These are phyloP conservation scores for Oryzias dopingdopingensis DNA, from an alignment of 2,797 vertebrate species.

Conservation along the genomic window DNA sequence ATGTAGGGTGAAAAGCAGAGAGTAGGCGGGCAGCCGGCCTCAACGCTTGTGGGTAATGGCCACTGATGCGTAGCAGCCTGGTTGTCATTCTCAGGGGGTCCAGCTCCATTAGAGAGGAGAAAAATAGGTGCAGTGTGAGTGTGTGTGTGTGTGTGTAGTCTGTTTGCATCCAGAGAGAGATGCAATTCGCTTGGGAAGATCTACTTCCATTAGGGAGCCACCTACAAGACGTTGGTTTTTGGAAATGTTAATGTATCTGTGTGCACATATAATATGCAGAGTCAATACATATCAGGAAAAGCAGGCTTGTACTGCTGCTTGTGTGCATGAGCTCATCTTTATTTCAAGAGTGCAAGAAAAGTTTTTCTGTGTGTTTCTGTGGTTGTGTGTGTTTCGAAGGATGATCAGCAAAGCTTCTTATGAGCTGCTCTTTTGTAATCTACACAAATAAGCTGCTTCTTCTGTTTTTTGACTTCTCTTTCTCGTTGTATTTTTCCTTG, in stretches of 20 bases:
- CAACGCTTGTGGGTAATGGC: constrained; percentile 66
- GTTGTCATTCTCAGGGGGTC: constrained; percentile 65
- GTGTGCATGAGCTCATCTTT: constrained; percentile 19
- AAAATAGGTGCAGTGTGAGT: constrained; percentile 33
- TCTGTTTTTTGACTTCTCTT: constrained; percentile 17
- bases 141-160: constrained; percentile 9
- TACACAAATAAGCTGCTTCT: constrained; percentile 26
- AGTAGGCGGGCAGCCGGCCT: constrained; percentile 41
- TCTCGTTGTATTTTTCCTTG: constrained; percentile 1
- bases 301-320: constrained; percentile 5
- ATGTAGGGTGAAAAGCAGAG: constrained; percentile 65
- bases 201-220: constrained; percentile 37
- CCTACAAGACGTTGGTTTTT: constrained; percentile 11
- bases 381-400: constrained; percentile 4
- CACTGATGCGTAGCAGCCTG: constrained; percentile 59
- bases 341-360: constrained; percentile 4
- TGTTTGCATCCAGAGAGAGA: constrained; percentile 12
- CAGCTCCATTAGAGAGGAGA: constrained; percentile 59
- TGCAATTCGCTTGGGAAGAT: constrained; percentile 29
- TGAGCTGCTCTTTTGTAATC: constrained; percentile 28
- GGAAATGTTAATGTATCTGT: constrained; percentile 3
- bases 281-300: constrained; percentile 28
- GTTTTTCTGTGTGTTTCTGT: neutral
- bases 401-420: constrained; percentile 24
- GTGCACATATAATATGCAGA: neutral